Base-by-base conservation (phyloP, 2,797 vertebrate genomes). In the Betta splendens region DNA sequence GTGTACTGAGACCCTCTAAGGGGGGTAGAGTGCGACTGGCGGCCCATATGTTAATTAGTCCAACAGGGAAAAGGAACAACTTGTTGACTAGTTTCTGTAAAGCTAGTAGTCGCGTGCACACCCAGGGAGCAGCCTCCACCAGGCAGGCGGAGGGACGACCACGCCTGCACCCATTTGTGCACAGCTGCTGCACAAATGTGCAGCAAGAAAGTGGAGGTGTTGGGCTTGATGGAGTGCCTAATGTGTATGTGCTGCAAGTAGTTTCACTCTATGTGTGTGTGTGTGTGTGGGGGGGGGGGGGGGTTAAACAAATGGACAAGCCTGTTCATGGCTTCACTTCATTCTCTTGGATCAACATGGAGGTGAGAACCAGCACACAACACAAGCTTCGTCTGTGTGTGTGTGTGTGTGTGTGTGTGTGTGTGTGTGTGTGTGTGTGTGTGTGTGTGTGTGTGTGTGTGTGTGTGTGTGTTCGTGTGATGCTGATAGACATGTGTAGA, bases 221-320 rank as follows among this genome's bases (percentile, higher is more conserved):
- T 18, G 25, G 35, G 2, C 4, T 20, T 38, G 33, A 45, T 50
- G 38, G 55, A 36, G 60, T 0, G 3, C 35, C 18, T 74, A 46
- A 64, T 53, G 60, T 21, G 50, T 28, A 54, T 31, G 47, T 17
- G 36, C 57, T 48, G 48, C 22, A 9, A 54, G 23, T 44, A 44
- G 73, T 61, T 62, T 46, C 48, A 56, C 43, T 31, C 17, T 49
- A 28, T 35, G 48, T 47, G 53, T 55, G 59, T 64, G 68, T 45
- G 50, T 20, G 51, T 64, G 23, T 31, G 8, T 36, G 25, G 50
- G n/a, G n/a, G n/a, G n/a, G n/a, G n/a, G n/a, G n/a, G n/a, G n/a
- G n/a, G n/a, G n/a, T n/a, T n/a, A n/a, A n/a, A n/a, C 81, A 86
- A 78, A 87, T 72, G 79, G 76, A 68, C 49, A 1, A 70, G 69